Evolutionary conservation across 2,888 invertebrate species (phyloP), one percentile per base, ranked within the genome.

Genomic region (Autographa gamma): DNA sequence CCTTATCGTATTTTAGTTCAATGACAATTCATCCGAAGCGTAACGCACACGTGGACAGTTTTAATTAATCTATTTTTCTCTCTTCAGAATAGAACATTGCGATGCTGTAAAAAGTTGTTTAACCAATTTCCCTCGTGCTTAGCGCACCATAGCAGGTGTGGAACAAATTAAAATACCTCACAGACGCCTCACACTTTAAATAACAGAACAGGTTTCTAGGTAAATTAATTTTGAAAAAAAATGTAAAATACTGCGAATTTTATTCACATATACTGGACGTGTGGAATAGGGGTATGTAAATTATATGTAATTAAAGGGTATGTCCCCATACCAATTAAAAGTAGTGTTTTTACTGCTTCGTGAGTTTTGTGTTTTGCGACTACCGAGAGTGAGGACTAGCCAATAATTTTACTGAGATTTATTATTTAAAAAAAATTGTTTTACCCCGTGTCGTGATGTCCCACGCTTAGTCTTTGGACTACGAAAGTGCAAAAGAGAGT

Each of bases 41-140:
- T 43, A 43, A 4, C n/a, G n/a, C 48, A n/a, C n/a, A 48, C 5
- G 48, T 59, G 43, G 11, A 59, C 8, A 4, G 8, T 32, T 76
- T 63, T 66, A 63, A 66, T 69, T 72, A 66, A 61, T 54, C 58
- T 13, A 8, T 2, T 25, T 63, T 25, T 18, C 16, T 56, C 66
- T 34, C 58, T 66, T 61, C 41, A 66, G n/a, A 6, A 66, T 74
- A 41, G 8, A 19, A 38, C 18, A 63, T 19, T 63, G 0, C 56
- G 60, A 48, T 63, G 54, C 60, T 62, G 9, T 41, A 43, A 52
- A 65, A 63, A 66, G 31, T 41, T 38, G 18, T 16, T 31, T 32
- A 43, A 63, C 16, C 43, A 76, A 73, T 76, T 72, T 48, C 14
- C 38, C 58, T 52, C 25, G 41, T 56, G 25, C 25, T 71, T 56